Evolutionary conservation across 1,140 invertebrate genomes (phyloP).

Genomic region (Lysiphlebus fabarum): DNA sequence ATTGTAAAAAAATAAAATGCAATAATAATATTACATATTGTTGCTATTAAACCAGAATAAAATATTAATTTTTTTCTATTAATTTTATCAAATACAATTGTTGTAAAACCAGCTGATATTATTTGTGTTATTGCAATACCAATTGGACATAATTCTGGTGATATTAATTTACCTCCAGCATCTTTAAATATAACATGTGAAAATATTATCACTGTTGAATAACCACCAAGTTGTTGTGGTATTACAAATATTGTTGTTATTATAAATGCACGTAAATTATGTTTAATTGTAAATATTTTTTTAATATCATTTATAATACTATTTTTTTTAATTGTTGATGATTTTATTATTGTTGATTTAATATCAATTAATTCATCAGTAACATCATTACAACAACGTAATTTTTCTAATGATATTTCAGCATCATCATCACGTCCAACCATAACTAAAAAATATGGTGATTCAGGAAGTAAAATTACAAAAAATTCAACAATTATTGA

Average conservation of each 20-base stretch:
- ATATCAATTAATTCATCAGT: slow-evolving; percentile 42
- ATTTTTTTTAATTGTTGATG: slow-evolving; percentile 34
- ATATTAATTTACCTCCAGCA: slow-evolving; percentile 50
- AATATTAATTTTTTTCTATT: slow-evolving; percentile 56
- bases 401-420: slow-evolving; percentile 28
- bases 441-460: slow-evolving; percentile 43
- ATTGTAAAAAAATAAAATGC: slow-evolving; percentile 61
- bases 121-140: slow-evolving; percentile 55
- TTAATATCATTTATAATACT: slow-evolving; percentile 36
- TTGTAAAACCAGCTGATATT: slow-evolving; percentile 37
- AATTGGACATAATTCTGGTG: slow-evolving; percentile 49
- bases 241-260: slow-evolving; percentile 64
- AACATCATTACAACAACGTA: slow-evolving; percentile 30
- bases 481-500: slow-evolving; percentile 40
- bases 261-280: slow-evolving; percentile 62
- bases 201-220: slow-evolving; percentile 68
- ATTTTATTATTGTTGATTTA: slow-evolving; percentile 53
- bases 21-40: slow-evolving; percentile 51
- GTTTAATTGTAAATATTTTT: slow-evolving; percentile 57
- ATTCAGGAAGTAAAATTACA: slow-evolving; percentile 55
- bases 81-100: slow-evolving; percentile 48
- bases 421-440: slow-evolving; percentile 24
- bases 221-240: slow-evolving; percentile 70
- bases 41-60: slow-evolving; percentile 31
- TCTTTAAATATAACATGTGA: slow-evolving; percentile 69